These are phyloP conservation scores for Strix uralensis DNA, from an alignment of 2,113 vertebrate species.

Conservation along the genomic window DNA sequence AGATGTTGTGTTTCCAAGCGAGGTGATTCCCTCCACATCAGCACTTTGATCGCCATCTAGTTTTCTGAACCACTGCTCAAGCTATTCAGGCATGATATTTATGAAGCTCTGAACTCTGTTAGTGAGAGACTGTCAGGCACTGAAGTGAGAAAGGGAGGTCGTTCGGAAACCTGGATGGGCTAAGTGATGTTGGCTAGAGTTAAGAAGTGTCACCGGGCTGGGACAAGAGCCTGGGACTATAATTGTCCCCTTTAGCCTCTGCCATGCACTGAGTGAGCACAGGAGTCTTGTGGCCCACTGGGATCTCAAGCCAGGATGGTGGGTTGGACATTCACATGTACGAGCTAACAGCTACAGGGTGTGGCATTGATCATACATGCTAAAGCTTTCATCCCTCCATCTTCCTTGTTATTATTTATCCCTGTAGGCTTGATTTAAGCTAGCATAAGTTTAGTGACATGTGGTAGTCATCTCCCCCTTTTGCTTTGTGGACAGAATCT, in stretches of 20 bases:
- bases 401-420: neutral
- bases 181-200: neutral
- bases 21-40: neutral
- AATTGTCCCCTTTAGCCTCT: neutral
- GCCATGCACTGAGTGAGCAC: neutral
- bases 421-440: neutral
- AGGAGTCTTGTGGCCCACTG: neutral
- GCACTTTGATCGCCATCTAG: rapidly evolving
- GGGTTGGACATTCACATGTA: neutral
- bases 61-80: neutral
- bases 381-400: neutral
- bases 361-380: rapidly evolving
- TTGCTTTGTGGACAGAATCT: neutral
- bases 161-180: neutral
- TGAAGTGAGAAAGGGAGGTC: neutral
- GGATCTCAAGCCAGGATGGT: neutral
- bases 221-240: neutral
- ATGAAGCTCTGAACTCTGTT: neutral
- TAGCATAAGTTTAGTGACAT: rapidly evolving
- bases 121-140: neutral
- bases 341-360: neutral
- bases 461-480: rapidly evolving
- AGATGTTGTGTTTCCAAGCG: neutral
- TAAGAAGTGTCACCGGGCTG: neutral
- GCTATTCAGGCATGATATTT: neutral